Evolutionary conservation across 2,113 vertebrate genomes (phyloP).

Genomic region (Arothron firmamentum): DNA sequence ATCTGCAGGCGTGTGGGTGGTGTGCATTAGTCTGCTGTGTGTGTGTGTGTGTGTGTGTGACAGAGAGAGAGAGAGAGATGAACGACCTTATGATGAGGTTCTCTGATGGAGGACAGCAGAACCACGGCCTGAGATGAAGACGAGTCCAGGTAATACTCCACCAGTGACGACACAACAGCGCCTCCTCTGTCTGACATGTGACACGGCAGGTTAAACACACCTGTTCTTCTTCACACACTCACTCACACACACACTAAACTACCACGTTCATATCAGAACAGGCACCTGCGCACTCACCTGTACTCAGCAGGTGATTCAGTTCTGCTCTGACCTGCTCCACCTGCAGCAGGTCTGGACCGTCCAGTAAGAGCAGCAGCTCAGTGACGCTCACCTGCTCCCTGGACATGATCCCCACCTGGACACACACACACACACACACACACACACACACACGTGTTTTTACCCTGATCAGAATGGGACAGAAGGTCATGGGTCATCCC

Average conservation of each 20-base stretch:
- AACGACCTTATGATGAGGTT: slow-evolving; percentile 92
- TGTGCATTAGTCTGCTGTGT: neutral
- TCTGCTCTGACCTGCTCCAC: slow-evolving; percentile 81
- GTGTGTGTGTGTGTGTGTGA: neutral
- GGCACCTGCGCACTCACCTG: slow-evolving; percentile 73
- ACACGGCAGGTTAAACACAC: neutral
- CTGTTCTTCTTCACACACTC: neutral
- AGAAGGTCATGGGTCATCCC: neutral
- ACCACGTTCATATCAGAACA: neutral
- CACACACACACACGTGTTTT: slow-evolving; percentile 12
- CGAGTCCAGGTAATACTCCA: slow-evolving; percentile 91
- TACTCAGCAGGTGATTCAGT: slow-evolving; percentile 83
- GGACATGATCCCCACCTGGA: slow-evolving; percentile 76
- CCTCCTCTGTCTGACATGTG: slow-evolving; percentile 83
- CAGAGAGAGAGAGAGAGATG: neutral
- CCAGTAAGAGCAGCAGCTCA: slow-evolving; percentile 89
- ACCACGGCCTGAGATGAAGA: slow-evolving; percentile 83
- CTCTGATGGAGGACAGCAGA: slow-evolving; percentile 88
- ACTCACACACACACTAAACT: neutral
- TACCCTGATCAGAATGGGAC: neutral
- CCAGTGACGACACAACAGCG: slow-evolving; percentile 84
- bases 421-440: slow-evolving; percentile 11
- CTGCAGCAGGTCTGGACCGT: slow-evolving; percentile 83
- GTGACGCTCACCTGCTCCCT: slow-evolving; percentile 78
- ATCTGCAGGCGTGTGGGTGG: slow-evolving; percentile 55